Percentiles rank a stretch among this genome's conserved stretches.
Evolutionary conservation across 2,888 invertebrate species (phyloP).

Genomic region (Volucella bombylans): DNA sequence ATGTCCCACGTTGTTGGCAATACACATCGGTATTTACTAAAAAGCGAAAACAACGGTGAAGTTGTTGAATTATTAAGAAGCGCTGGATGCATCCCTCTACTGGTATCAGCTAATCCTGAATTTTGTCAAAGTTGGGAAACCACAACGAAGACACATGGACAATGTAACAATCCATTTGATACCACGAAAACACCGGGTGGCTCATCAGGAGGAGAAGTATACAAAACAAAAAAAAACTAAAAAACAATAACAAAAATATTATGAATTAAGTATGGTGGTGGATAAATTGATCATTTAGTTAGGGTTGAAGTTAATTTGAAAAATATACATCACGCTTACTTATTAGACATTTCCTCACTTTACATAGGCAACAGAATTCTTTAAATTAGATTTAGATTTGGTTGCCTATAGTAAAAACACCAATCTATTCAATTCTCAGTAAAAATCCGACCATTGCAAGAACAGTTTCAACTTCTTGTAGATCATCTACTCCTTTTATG

Average conservation of each 20-base stretch:
- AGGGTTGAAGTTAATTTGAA: too few relatives aligned
- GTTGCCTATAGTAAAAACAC: too few relatives aligned
- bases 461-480: too few relatives aligned
- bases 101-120: constrained; percentile 93
- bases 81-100: constrained; percentile 91
- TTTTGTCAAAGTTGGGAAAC: constrained; percentile 95
- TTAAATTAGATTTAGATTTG: too few relatives aligned
- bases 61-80: constrained; percentile 85
- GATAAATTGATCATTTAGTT: not conserved
- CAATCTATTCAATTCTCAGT: too few relatives aligned
- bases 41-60: constrained; percentile 87
- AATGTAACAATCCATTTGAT: constrained; percentile 92
- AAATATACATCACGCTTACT: too few relatives aligned
- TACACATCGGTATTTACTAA: constrained; percentile 82
- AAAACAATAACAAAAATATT: constrained; percentile 46
- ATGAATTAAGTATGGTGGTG: not conserved
- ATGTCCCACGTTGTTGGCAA: constrained; percentile 88
- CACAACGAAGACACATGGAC: constrained; percentile 89
- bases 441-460: too few relatives aligned
- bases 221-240: constrained; percentile 17
- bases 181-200: constrained; percentile 90
- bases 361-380: too few relatives aligned
- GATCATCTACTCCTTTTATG: too few relatives aligned
- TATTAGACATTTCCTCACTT: too few relatives aligned
- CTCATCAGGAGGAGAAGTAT: constrained; percentile 93